Base-by-base conservation (phyloP, 2,888 invertebrate genomes). In the Panopea generosa region DNA sequence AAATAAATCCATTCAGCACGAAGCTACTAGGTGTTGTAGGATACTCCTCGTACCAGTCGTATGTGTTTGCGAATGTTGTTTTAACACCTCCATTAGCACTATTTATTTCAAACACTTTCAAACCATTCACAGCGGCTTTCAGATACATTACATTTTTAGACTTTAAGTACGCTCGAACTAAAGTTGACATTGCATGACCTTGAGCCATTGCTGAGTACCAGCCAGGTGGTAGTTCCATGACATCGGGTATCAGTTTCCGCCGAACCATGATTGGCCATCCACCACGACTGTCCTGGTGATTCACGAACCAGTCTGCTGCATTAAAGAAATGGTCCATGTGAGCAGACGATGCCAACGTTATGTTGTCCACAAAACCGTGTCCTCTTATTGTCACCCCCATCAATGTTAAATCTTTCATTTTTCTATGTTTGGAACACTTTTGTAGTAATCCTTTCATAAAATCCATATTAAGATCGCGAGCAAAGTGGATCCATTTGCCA, bases 201-300 rank as follows among this genome's bases (percentile, higher is more conserved):
- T 99, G 99, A 2, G 97, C 98, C 99, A 99, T 99, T 0, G 99
- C 97, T 0, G 98, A 99, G 92, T 98, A 96, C 98, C 98, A 98
- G 73, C 98, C 98, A 1, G 97, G 96, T 3, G 86, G 83, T 56
- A 99, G 94, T 68, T 90, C 89, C 81, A 89, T 83, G 29, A 88
- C 74, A 2, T 83, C 84, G 3, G 85, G 77, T 47, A 89, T 87
- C 38, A 92, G 80, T 53, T 85, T 86, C n/a, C 92, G 82, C 9
- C 83, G 94, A 56, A 98, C 98, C 61, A 96, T 96, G 90, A 98
- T 97, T 56, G 97, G 95, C 98, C 99, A 99, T 76, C 98, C 99
- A 55, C 99, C 99, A 22, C 95, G 95, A 62, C 94, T 91, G 91
- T 98, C 96, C 94, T 99, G 99, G 93, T 96, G 95, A 29, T 94